These are phyloP conservation scores for Toxostoma redivivum DNA, from an alignment of 2,113 vertebrate species.

Conservation along the genomic window DNA sequence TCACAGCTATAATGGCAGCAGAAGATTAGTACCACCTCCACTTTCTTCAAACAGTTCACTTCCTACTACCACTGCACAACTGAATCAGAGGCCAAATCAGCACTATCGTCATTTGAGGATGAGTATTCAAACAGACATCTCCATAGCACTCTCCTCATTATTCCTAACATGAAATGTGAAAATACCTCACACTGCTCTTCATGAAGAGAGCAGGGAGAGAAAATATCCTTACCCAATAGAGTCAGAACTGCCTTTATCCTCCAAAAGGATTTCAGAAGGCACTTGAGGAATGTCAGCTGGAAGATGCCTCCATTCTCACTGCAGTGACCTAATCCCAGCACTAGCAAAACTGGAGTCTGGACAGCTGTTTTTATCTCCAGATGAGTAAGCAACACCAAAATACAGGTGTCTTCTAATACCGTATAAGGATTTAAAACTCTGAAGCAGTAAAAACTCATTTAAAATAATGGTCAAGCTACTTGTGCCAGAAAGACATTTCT, in stretches of 20 bases:
- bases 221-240: background rate
- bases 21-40: background rate
- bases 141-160: background rate
- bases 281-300: background rate
- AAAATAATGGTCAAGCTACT: background rate
- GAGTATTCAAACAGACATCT: background rate
- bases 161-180: background rate
- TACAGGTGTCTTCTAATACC: background rate
- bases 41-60: background rate
- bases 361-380: background rate
- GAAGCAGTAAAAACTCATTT: background rate
- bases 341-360: background rate
- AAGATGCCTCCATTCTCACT: background rate
- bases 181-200: background rate
- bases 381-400: background rate
- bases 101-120: background rate
- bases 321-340: background rate
- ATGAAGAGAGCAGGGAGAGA: background rate
- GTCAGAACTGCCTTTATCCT: background rate
- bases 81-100: background rate
- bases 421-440: background rate
- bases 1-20: background rate
- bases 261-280: background rate
- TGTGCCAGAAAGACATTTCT: background rate
- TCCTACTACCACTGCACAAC: background rate